Conservation (phyloP, 2,113 vertebrate genomes). For the Coracopsis vasa region DNA sequence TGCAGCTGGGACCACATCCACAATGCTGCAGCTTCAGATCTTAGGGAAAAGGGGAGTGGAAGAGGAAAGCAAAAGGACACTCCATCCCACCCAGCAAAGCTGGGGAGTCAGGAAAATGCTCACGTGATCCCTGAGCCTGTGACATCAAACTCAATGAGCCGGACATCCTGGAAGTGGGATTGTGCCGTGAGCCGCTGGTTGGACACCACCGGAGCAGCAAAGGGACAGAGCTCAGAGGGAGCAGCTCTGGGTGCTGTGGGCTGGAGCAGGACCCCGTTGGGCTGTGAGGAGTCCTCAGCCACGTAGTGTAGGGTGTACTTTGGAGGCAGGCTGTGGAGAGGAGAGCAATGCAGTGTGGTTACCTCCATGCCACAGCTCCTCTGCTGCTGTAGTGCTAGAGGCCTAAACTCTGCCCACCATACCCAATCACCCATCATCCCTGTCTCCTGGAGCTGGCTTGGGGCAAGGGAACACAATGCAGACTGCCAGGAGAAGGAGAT, state of each 20-base stretch:
- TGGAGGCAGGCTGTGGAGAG: slow-evolving; percentile 81
- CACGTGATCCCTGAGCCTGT: slow-evolving; percentile 83
- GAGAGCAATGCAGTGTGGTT: not conserved
- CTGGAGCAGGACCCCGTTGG: not conserved
- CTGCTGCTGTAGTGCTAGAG: not conserved
- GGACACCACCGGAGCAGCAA: slow-evolving; percentile 77
- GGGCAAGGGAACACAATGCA: not conserved
- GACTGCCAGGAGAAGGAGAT: not conserved
- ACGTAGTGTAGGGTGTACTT: slow-evolving; percentile 81
- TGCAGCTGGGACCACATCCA: accelerated
- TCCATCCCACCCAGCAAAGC: accelerated
- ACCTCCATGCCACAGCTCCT: not conserved
- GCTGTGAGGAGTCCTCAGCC: not conserved
- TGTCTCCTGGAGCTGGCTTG: not conserved
- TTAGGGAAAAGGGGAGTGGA: not conserved
- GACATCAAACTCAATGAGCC: slow-evolving; percentile 89
- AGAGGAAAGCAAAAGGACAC: not conserved
- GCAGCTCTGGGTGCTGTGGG: not conserved
- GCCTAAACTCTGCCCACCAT: not conserved
- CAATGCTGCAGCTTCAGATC: not conserved
- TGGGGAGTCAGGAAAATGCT: slow-evolving; percentile 15
- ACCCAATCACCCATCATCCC: not conserved
- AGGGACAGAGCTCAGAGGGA: slow-evolving; percentile 74
- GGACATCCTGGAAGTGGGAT: slow-evolving; percentile 91
- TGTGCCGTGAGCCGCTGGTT: slow-evolving; percentile 82